phyloP scores from a whole-genome alignment of 2,797 vertebrate species.

The Martes flavigula region DNA sequence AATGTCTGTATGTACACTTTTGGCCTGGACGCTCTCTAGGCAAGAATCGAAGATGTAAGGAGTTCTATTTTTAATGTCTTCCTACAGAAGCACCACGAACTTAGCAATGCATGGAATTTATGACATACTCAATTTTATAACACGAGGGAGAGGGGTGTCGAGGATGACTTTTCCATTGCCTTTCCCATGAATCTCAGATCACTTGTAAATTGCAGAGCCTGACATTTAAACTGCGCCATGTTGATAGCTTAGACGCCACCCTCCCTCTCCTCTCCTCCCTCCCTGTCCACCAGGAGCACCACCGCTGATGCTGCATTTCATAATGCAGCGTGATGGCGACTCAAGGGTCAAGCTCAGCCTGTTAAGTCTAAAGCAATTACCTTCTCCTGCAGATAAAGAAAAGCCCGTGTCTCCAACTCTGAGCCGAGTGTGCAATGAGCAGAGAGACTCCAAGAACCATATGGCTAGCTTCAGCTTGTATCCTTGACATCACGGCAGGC shows the following conservation, averaged over 20 bases:
- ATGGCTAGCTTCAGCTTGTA: background rate
- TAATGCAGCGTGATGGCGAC: background rate
- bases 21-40: background rate
- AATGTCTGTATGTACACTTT: background rate
- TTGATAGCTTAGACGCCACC: background rate
- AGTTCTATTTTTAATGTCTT: constrained; percentile 42
- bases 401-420: background rate
- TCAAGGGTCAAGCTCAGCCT: constrained; percentile 35
- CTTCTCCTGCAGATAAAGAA: constrained; percentile 16
- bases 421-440: background rate
- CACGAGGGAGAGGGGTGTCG: background rate
- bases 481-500: background rate
- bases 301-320: background rate
- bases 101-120: constrained; percentile 27
- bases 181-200: constrained; percentile 45
- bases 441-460: background rate
- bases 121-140: constrained; percentile 33
- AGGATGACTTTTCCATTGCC: constrained; percentile 1
- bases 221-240: constrained; percentile 36
- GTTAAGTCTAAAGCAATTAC: constrained; percentile 39
- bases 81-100: background rate
- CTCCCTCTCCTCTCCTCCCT: too few relatives aligned
- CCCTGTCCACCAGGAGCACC: background rate
- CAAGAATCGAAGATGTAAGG: background rate
- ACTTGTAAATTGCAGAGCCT: constrained; percentile 45